phyloP scores from a whole-genome alignment of 2,113 vertebrate genomes.

The Emydura subglobosa region DNA sequence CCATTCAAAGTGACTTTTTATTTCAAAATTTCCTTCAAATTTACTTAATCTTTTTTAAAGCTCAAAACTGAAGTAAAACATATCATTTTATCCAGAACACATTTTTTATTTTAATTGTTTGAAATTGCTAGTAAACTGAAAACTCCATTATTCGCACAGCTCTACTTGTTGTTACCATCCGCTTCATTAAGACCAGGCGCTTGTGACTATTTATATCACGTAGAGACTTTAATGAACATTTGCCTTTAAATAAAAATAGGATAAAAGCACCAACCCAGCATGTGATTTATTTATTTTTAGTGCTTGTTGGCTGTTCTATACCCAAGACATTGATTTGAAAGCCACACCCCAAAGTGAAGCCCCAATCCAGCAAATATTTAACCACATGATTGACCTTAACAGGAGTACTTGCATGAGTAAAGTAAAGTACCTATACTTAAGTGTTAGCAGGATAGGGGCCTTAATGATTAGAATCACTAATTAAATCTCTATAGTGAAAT shows the following conservation, averaged over 20 bases:
- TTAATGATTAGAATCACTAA: slow-evolving; percentile 2
- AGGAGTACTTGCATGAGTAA: not conserved
- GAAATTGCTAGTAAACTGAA: not conserved
- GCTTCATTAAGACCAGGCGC: not conserved
- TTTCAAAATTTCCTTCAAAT: not conserved
- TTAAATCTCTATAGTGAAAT: slow-evolving; percentile 19
- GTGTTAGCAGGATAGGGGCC: not conserved
- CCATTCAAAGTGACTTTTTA: not conserved
- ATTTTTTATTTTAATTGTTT: not conserved
- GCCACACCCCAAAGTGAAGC: not conserved
- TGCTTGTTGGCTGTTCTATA: not conserved
- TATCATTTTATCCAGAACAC: not conserved
- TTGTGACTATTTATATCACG: not conserved
- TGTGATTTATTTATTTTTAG: not conserved
- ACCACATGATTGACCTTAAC: not conserved
- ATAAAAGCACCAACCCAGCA: not conserved
- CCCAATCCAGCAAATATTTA: not conserved
- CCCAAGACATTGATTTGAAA: not conserved
- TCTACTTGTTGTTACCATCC: not conserved
- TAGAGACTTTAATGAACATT: not conserved
- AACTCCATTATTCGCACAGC: not conserved
- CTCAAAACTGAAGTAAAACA: not conserved
- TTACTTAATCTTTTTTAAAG: not conserved
- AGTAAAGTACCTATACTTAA: not conserved
- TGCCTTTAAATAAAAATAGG: not conserved